A percentile compares a stretch with the other conserved stretches of the same genome.
phyloP scores from a whole-genome alignment of 2,797 vertebrate species.

The Diplodus sargus region DNA sequence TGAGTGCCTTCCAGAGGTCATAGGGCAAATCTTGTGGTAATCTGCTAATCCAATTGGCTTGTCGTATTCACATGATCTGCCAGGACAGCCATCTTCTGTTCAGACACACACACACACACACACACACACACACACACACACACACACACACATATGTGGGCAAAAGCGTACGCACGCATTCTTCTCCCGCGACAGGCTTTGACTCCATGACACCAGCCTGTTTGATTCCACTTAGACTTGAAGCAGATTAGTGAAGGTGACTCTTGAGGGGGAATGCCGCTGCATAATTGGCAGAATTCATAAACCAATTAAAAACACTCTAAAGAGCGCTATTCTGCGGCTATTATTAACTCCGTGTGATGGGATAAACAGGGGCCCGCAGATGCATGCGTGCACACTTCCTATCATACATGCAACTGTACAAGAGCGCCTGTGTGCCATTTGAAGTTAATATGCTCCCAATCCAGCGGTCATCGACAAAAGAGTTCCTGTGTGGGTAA shows the following conservation, averaged over 20 bases:
- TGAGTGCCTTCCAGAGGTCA: constrained; percentile 79
- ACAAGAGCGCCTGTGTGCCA: constrained; percentile 53
- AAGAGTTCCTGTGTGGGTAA: constrained; percentile 55
- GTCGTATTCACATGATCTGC: constrained; percentile 83
- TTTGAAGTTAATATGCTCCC: constrained; percentile 54
- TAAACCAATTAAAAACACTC: constrained; percentile 86
- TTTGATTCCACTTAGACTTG: constrained; percentile 79
- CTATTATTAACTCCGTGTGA: constrained; percentile 82
- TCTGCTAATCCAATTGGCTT: constrained; percentile 87
- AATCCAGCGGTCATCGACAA: constrained; percentile 50
- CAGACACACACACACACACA: constrained; percentile 40
- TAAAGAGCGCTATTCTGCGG: constrained; percentile 70
- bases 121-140: constrained; percentile 36
- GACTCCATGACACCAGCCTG: constrained; percentile 71
- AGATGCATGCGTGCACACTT: constrained; percentile 60
- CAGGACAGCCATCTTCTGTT: constrained; percentile 68
- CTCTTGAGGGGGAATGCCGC: constrained; percentile 78
- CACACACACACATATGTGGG: constrained; percentile 33
- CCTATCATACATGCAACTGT: constrained; percentile 57
- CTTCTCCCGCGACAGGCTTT: constrained; percentile 63
- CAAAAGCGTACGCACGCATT: constrained; percentile 37
- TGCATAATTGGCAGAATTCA: constrained; percentile 84
- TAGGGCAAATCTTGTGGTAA: constrained; percentile 84
- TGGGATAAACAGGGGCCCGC: constrained; percentile 73
- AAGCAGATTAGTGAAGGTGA: constrained; percentile 87